Evolutionary conservation across 2,888 invertebrate species (phyloP), one percentile per base, ranked within the genome.

Genomic region (Argynnis bischoffii): DNA sequence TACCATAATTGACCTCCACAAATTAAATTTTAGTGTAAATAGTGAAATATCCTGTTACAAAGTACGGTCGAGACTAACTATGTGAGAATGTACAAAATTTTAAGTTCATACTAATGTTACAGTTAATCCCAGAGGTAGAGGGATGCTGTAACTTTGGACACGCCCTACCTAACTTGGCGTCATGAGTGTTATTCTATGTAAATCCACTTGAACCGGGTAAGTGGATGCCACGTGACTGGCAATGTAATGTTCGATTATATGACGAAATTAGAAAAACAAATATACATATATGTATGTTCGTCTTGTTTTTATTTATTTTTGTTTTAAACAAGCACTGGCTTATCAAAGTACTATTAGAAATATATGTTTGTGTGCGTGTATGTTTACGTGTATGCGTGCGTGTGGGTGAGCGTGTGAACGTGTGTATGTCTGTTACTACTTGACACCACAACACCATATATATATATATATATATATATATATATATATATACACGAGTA

Each of bases 101-200:
- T 2, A 59, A 59, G 26, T 59, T 31, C 47, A 31, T 48, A 59
- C 26, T 59, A 26, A 48, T 59, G 47, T 48, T 14, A 59, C 31
- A 59, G 59, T 26, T 59, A 59, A 59, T 59, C 59, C 59, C 48
- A 47, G 47, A 48, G 59, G 59, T 59, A 59, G 13, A 41, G 59
- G 59, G 15, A 21, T 13, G 15, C 41, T 26, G 3, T 47, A 48
- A 48, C 59, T 59, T 59, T 59, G 48, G 46, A 59, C 59, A 46
- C 26, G 26, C 59, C 26, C 59, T 47, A 8, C 48, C 26, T 16
- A 48, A 59, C 47, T 26, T n/a, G n/a, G 59, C 26, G 11, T 41
- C 35, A 48, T 59, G 59, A 59, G 59, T 59, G 59, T 47, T 48
- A 59, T 59, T 59, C 59, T 59, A 59, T 48, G 59, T 48, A 59